Evolutionary conservation across 1,140 invertebrate species (phyloP), one percentile per base, ranked within the genome.

Genomic region (Sinonovacula constricta): DNA sequence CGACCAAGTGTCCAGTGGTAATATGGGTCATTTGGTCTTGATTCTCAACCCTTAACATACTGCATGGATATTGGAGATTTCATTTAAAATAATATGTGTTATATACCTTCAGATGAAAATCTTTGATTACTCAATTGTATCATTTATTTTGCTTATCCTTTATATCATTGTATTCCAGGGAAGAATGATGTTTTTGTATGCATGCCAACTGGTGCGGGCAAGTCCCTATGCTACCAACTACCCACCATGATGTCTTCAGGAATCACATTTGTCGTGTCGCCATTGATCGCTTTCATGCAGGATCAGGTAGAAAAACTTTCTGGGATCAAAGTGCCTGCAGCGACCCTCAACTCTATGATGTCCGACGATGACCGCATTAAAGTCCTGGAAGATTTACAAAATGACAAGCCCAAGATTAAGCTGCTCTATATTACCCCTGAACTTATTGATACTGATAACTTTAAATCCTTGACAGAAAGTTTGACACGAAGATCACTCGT

Each of bases 341-440:
- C 95, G 83, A 95, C 96, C 1, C 93, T 98, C 14, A 98, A 98
- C 91, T 98, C 96, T 2, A 97, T 96, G 91, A 95, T 96, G 92
- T 91, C 91, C 28, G 87, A 88, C 65, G 93, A 93, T 84, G 95
- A 97, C 78, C 92, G 95, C 33, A 94, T 94, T 81, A 91, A 93
- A 71, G 94, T 98, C 10, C 49, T 85, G 7, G 66, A 36, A 45
- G 84, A 88, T 81, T 76, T 90, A n/a, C 69, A 85, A n/a, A 84
- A 83, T 15, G 54, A 36, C 56, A 82, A 92, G 81, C 95, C 95
- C 2, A 92, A 91, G 70, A 95, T 94, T n/a, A 94, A 93, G 83
- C 93, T 99, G 81, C 91, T 99, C 1, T 99, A 98, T 90, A 94
- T 99, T 3, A 98, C 97, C 2, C 97, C 97, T 0, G 97, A 99